Evolutionary conservation across 2,797 vertebrate genomes (phyloP).

Genomic region (Morus bassanus): DNA sequence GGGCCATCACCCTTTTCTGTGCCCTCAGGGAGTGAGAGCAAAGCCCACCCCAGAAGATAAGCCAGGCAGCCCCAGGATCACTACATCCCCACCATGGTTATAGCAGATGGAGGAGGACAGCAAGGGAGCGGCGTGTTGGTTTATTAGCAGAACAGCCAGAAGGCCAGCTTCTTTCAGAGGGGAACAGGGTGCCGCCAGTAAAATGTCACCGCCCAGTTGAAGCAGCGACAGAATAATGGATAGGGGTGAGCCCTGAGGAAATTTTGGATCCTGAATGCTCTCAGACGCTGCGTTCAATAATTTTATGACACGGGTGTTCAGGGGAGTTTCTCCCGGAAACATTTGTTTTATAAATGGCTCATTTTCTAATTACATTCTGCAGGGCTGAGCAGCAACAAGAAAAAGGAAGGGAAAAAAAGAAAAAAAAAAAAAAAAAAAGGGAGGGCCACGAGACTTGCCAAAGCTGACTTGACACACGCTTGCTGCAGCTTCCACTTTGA

Average conservation of each 20-base stretch:
- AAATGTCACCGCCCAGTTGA: conserved; percentile 29
- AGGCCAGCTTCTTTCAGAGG: background rate
- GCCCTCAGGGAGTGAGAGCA: background rate
- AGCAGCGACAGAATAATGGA: conserved; percentile 35
- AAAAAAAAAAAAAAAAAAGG: background rate
- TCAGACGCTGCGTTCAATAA: background rate
- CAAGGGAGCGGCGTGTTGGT: background rate
- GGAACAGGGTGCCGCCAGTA: background rate
- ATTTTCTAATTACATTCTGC: conserved; percentile 57
- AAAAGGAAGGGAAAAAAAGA: background rate
- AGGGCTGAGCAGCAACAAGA: conserved; percentile 7
- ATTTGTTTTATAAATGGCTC: conserved; percentile 59
- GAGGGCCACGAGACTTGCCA: background rate
- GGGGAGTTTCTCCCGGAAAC: conserved; percentile 54
- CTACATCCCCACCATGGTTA: background rate
- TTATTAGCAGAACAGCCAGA: background rate
- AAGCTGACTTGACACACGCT: background rate
- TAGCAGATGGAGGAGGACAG: background rate
- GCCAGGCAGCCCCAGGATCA: background rate
- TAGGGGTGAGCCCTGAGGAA: conserved; percentile 36
- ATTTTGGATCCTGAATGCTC: background rate
- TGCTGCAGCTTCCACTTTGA: conserved; percentile 1
- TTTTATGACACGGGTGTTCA: conserved; percentile 51
- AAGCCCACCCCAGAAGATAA: background rate
- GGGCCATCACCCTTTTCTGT: background rate